Evolutionary conservation across 2,797 vertebrate species (phyloP), one percentile per base, ranked within the genome.

Genomic region (Sciurus carolinensis): DNA sequence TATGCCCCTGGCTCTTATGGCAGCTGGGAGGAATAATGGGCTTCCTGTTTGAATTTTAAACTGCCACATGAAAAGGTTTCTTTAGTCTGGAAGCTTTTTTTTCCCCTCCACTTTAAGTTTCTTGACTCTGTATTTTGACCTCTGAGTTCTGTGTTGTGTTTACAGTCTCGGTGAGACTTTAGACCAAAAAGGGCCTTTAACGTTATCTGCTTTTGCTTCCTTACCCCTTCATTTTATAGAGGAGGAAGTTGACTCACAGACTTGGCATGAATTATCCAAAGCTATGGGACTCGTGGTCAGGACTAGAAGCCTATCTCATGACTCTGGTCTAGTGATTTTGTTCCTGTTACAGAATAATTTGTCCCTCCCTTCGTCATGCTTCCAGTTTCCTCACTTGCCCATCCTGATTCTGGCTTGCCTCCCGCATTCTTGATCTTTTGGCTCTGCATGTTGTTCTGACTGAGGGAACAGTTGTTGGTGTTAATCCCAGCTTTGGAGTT

Each of bases 401-500:
- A 24, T 94, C 59, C 36, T 90, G 36, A 64, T 57, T 39, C 54
- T 96, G 86, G 10, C 75, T 17, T 66, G 75, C 30, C 4, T 7
- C 62, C 59, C 59, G 18, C 28, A 18, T 77, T 81, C 81, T 57
- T 95, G n/a, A 90, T 95, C n/a, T 66, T 67, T 71, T 73, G 62
- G 71, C 76, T 76, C 90, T 85, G 71, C 3, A 0, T 62, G 82
- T 72, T 80, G 26, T 54, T 36, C 59, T 52, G 71, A 71, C 36
- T 12, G 59, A 91, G 76, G 54, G 54, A 87, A 76, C 80, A 82
- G 75, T 90, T 92, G 39, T 11, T 90, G 50, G 30, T 96, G 57
- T 84, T 97, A 91, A 87, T 95, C 66, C 66, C 30, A 42, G 87
- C n/a, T 93, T 90, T 73, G 76, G 81, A 84, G 82, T 97, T 83